A percentile compares a stretch with the other conserved stretches of the same genome.
These are phyloP conservation scores for Platichthys flesus DNA, from an alignment of 2,113 vertebrate genomes.

Conservation along the genomic window DNA sequence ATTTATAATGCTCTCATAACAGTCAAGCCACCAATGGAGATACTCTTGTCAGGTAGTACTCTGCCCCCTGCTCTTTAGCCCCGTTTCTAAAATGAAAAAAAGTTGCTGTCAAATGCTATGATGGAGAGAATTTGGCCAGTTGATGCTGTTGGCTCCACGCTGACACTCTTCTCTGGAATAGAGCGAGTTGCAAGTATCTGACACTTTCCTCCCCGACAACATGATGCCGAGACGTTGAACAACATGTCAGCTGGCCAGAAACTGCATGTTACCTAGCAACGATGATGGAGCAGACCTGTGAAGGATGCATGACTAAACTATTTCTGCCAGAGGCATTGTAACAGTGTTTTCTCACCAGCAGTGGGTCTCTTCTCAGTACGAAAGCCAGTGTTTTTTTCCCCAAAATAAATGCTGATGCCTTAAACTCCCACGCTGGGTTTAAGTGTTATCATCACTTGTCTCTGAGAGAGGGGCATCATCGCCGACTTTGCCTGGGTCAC, in stretches of 20 bases:
- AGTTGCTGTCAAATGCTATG: constrained; percentile 19
- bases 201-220: constrained; percentile 31
- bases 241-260: constrained; percentile 45
- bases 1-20: constrained; percentile 70
- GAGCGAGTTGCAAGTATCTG: constrained; percentile 36
- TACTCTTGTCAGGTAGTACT: constrained; percentile 33
- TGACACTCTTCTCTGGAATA: constrained; percentile 24
- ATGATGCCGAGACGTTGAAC: constrained; percentile 28
- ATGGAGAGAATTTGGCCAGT: constrained; percentile 32
- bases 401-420: constrained; percentile 2
- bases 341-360: constrained; percentile 23
- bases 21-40: constrained; percentile 53
- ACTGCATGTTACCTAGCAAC: constrained; percentile 66
- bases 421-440: constrained; percentile 10
- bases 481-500: neutral
- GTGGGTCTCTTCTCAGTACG: neutral
- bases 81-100: constrained; percentile 13
- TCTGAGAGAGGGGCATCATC: neutral
- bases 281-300: constrained; percentile 1
- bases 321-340: constrained; percentile 19
- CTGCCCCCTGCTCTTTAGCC: constrained; percentile 14
- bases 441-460: neutral
- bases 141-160: constrained; percentile 5
- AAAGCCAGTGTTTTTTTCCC: constrained; percentile 5
- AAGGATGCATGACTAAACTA: constrained; percentile 16